Conservation (phyloP, 1,140 invertebrate species). For the Pseudomyrmex gracilis region DNA sequence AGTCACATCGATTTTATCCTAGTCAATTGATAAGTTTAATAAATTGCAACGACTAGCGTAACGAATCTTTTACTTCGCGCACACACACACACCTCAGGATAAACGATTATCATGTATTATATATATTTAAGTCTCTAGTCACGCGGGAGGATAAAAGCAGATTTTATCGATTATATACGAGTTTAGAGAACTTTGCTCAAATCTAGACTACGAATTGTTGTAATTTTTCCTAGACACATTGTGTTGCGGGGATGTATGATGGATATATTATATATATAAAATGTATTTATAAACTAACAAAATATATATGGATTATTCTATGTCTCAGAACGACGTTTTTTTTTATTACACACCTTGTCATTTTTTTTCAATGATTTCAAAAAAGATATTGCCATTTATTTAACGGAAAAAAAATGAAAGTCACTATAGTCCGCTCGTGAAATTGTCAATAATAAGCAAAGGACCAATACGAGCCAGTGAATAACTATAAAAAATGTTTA, state of each 20-base stretch:
- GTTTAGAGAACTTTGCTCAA: constrained; percentile 77
- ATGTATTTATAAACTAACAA: constrained; percentile 73
- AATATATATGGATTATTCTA: constrained; percentile 73
- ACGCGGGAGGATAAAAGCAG: constrained; percentile 49
- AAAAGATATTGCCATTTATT: constrained; percentile 14
- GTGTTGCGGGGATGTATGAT: constrained; percentile 71
- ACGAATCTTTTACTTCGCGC: constrained; percentile 63
- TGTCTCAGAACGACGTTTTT: constrained; percentile 54
- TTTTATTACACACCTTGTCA: no score
- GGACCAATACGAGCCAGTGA: no score
- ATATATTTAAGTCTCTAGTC: constrained; percentile 74
- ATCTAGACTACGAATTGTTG: constrained; percentile 72
- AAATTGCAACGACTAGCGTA: constrained; percentile 59
- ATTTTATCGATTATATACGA: constrained; percentile 61
- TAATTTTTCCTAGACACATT: constrained; percentile 71
- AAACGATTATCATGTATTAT: not conserved
- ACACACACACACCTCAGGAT: constrained; percentile 54
- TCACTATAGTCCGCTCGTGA: no score
- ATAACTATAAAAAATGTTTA: no score
- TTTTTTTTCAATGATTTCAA: no score
- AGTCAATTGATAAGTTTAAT: constrained; percentile 79
- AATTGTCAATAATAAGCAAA: no score
- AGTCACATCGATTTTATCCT: constrained; percentile 71
- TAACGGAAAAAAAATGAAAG: not conserved
- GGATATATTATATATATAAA: constrained; percentile 63